Conservation (phyloP, 1,140 invertebrate species). For the Lethrus apterus region DNA sequence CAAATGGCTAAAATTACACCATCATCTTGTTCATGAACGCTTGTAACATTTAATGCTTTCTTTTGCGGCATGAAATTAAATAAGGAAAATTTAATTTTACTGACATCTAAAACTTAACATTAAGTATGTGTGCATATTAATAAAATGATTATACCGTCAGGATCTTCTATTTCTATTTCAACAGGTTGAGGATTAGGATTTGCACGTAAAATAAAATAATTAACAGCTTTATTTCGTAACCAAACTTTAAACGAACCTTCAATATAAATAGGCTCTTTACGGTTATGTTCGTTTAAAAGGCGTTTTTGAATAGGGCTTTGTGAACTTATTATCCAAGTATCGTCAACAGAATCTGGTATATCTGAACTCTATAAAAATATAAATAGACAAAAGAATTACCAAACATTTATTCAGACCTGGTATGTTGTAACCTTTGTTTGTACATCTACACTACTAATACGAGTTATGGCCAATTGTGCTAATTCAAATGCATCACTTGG, state of each 20-base stretch:
- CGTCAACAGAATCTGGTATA: conserved; percentile 69
- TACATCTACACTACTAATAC: conserved; percentile 82
- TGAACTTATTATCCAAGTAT: conserved; percentile 91
- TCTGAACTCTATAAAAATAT: conserved; percentile 48
- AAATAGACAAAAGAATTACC: conserved; percentile 30
- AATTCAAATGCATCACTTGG: conserved; percentile 70
- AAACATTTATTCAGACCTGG: conserved; percentile 51
- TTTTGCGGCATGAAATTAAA: conserved; percentile 45
- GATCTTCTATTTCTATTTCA: conserved; percentile 41
- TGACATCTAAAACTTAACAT: conserved; percentile 55
- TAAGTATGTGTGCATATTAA: conserved; percentile 19
- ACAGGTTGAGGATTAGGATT: conserved; percentile 46
- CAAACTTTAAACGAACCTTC: conserved; percentile 84
- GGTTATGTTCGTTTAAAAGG: conserved; percentile 63
- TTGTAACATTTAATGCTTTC: conserved; percentile 44
- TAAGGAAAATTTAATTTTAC: conserved; percentile 54
- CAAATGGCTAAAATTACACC: conserved; percentile 76
- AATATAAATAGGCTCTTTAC: conserved; percentile 68
- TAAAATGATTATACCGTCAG: conserved; percentile 52
- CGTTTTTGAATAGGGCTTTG: conserved; percentile 72
- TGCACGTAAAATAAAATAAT: conserved; percentile 80
- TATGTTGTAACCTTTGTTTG: conserved; percentile 62
- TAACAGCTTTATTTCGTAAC: conserved; percentile 63
- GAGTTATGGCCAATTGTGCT: conserved; percentile 76
- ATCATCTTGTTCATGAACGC: conserved; percentile 89